A percentile compares a stretch with the other conserved stretches of the same genome.
Conservation (phyloP, 2,888 invertebrate genomes). For the Cylloceria caligata region DNA sequence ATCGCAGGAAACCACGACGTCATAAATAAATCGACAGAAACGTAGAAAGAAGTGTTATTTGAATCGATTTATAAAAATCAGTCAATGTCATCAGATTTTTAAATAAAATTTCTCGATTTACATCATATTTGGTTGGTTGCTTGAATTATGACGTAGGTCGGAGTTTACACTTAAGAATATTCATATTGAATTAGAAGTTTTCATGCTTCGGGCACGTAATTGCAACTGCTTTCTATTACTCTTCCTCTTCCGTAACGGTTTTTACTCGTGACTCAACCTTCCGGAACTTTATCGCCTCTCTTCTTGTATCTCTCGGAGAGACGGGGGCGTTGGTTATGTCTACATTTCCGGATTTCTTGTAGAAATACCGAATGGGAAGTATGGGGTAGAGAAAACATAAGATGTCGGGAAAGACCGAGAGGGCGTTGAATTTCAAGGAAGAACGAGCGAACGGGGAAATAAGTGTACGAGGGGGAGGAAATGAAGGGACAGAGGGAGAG, state of each 20-base stretch:
- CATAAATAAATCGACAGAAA: conserved; percentile 7
- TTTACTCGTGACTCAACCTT: conserved; percentile 12
- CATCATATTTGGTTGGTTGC: background rate
- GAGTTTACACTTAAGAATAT: conserved; percentile 7
- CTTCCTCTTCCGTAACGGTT: background rate
- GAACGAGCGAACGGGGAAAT: background rate
- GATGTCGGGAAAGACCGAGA: background rate
- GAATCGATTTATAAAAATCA: background rate
- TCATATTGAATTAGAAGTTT: conserved; percentile 51
- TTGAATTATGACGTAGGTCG: background rate
- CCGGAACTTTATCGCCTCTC: conserved; percentile 23
- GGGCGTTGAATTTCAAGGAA: conserved; percentile 1
- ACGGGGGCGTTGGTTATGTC: background rate
- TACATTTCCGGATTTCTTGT: conserved; percentile 8
- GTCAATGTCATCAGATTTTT: too few relatives aligned
- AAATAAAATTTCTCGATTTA: too few relatives aligned
- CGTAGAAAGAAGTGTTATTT: background rate
- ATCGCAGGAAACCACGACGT: background rate
- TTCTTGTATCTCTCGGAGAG: background rate
- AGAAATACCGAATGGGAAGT: conserved; percentile 7
- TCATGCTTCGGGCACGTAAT: conserved; percentile 11
- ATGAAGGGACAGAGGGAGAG: background rate
- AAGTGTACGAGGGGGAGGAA: background rate
- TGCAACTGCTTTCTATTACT: background rate
- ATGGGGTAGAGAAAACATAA: conserved; percentile 8